A percentile compares a stretch with the other conserved stretches of the same genome.
phyloP scores from a whole-genome alignment of 1,140 invertebrate genomes.

The Rhyacophila brunnea region DNA sequence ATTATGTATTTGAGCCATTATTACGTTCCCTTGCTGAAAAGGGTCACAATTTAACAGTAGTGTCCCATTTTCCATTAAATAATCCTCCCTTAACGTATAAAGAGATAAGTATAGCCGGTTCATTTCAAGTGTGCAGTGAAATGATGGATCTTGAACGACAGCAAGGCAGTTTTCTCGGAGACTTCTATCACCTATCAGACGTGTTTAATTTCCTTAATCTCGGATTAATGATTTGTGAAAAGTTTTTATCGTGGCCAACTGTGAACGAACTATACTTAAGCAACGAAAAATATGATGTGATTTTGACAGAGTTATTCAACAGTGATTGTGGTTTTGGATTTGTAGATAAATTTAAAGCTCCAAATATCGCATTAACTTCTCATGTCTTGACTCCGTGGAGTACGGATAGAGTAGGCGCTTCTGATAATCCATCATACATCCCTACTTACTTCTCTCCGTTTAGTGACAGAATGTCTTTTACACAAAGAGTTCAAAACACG shows the following conservation, averaged over 20 bases:
- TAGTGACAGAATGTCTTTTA: slow-evolving; percentile 54
- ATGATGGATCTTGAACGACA: neutral
- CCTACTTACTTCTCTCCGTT: slow-evolving; percentile 52
- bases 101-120: slow-evolving; percentile 52
- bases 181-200: slow-evolving; percentile 4
- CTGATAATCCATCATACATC: slow-evolving; percentile 58
- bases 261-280: slow-evolving; percentile 51
- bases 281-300: slow-evolving; percentile 56
- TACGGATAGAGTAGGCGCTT: slow-evolving; percentile 54
- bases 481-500: slow-evolving; percentile 56
- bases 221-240: slow-evolving; percentile 46
- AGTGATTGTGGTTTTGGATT: slow-evolving; percentile 62
- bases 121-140: neutral
- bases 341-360: slow-evolving; percentile 56
- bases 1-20: slow-evolving; percentile 63
- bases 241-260: slow-evolving; percentile 50
- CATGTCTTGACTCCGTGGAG: slow-evolving; percentile 63
- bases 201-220: neutral
- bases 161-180: neutral
- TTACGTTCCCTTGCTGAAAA: slow-evolving; percentile 61
- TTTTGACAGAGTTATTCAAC: slow-evolving; percentile 62
- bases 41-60: slow-evolving; percentile 68
- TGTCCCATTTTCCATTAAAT: slow-evolving; percentile 61
- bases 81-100: slow-evolving; percentile 55
- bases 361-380: slow-evolving; percentile 58